These are phyloP conservation scores for Vanessa tameamea DNA, from an alignment of 1,140 invertebrate species.

Conservation along the genomic window DNA sequence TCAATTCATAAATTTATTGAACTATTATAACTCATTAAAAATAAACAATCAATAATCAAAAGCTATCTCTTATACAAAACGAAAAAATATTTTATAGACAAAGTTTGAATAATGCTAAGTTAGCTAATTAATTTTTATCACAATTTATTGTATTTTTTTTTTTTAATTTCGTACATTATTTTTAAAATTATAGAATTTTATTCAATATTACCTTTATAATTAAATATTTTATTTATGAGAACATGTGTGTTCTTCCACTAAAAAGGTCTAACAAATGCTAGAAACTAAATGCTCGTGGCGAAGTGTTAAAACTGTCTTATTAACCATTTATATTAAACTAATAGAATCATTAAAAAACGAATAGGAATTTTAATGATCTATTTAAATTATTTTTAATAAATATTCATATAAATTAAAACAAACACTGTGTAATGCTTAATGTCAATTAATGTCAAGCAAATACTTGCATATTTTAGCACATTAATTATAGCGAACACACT, in stretches of 20 bases:
- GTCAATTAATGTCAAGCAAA: not conserved
- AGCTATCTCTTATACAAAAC: too few species aligned
- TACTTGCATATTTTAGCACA: too few species aligned
- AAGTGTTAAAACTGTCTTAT: not conserved
- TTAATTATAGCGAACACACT: too few species aligned
- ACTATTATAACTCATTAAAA: too few species aligned
- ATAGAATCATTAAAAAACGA: not conserved
- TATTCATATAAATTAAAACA: not conserved
- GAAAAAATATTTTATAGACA: too few species aligned
- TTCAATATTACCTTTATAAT: not conserved
- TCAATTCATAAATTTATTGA: too few species aligned
- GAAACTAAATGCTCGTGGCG: not conserved
- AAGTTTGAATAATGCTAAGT: too few species aligned
- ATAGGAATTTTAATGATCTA: not conserved
- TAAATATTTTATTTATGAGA: not conserved
- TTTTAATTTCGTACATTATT: too few species aligned
- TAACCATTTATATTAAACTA: not conserved
- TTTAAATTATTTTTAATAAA: not conserved
- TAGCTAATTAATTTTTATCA: too few species aligned
- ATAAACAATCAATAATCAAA: too few species aligned
- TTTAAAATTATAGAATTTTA: too few species aligned
- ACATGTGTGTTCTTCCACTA: not conserved
- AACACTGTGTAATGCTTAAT: not conserved
- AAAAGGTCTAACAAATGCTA: not conserved
- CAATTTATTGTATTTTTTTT: too few species aligned